Evolutionary conservation across 2,113 vertebrate species (phyloP), one percentile per base, ranked within the genome.

Genomic region (Machaerirhynchus nigripectus): DNA sequence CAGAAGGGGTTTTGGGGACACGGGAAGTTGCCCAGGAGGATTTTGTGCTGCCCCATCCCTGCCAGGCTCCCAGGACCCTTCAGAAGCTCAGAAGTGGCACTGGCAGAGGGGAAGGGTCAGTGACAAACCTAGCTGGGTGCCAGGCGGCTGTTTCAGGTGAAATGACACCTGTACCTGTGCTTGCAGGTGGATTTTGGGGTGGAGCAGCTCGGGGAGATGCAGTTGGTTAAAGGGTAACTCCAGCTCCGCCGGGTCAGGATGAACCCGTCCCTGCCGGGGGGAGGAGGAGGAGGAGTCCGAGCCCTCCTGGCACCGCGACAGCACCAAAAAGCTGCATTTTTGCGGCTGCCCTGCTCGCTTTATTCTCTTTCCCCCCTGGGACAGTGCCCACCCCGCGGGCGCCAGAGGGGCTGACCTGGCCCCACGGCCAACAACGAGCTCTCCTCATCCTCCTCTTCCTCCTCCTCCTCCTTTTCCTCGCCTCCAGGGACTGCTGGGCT

Each of bases 151-250:
- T 33, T 90, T 20, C 10, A 56, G 87, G 71, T 71, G 84, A 81
- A 94, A 61, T 28, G 61, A 49, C 74, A 60, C 67, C 90, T 69
- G 90, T 44, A 5, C 31, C 61, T 83, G 90, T n/a, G 92, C 50
- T 10, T 92, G 96, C 92, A 95, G 95, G 94, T 96, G 94, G 60
- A 95, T 94, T 73, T 92, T 40, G 73, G 96, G 96, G 96, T 93
- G 94, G 86, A 95, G 96, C 95, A 31, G 53, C 42, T 65, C 33
- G 31, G 85, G 94, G 86, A 83, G 90, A 87, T 1, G 21, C 84
- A 30, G 82, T 44, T 95, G 96, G 96, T 95, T 93, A 95, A 97
- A 96, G 90, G 92, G 85, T 95, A 94, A 95, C 93, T 95, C 22
- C 77, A 37, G 76, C 75, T 23, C 60, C 3, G 37, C 59, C 0